Conservation (phyloP, 2,113 vertebrate genomes). For the Eublepharis macularius region DNA sequence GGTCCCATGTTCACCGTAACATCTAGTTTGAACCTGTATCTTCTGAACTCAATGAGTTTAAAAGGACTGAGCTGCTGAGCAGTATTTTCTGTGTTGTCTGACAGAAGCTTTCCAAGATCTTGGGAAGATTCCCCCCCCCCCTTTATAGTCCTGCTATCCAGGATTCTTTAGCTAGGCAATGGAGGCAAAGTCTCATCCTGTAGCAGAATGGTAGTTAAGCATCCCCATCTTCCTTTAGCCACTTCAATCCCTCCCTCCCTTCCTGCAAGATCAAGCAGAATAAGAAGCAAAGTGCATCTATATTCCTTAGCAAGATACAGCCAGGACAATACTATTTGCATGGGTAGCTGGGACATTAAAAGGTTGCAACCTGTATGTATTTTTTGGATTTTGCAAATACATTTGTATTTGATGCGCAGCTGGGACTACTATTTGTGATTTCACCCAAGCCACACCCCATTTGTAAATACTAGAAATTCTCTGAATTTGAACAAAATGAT, state of each 20-base stretch:
- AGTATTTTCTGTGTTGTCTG: not conserved
- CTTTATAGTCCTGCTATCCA: not conserved
- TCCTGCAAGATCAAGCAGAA: not conserved
- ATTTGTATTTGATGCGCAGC: too few species aligned
- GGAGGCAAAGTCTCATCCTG: not conserved
- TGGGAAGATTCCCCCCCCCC: not conserved
- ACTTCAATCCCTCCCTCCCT: not conserved
- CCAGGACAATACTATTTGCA: too few species aligned
- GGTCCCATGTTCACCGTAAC: too few species aligned
- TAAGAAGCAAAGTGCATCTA: not conserved
- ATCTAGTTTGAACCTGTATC: too few species aligned
- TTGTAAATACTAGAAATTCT: too few species aligned
- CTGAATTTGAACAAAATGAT: too few species aligned
- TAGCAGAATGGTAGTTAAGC: not conserved
- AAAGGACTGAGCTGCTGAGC: not conserved
- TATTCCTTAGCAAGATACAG: not conserved
- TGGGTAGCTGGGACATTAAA: too few species aligned
- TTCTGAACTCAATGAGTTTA: too few species aligned
- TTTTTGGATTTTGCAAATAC: too few species aligned
- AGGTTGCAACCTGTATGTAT: too few species aligned
- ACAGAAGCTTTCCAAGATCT: not conserved
- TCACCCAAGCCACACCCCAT: too few species aligned
- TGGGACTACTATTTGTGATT: too few species aligned
- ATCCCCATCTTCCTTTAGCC: not conserved
- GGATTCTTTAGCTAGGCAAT: not conserved